phyloP scores from a whole-genome alignment of 2,113 vertebrate genomes.

The Procavia capensis region DNA sequence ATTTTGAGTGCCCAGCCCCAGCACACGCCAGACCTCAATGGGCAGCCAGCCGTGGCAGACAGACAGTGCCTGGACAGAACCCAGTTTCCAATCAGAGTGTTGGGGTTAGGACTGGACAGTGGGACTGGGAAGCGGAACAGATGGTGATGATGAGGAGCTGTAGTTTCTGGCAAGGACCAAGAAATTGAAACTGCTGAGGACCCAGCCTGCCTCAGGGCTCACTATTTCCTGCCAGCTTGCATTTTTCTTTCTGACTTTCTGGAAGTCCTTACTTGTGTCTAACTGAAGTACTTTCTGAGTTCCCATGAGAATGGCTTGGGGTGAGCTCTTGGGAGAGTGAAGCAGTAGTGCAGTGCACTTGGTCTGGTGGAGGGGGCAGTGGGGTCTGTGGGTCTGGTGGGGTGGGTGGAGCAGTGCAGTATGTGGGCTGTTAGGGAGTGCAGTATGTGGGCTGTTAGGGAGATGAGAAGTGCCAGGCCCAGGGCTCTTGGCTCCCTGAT shows the following conservation, averaged over 20 bases:
- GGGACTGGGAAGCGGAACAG: neutral
- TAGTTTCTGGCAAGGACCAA: neutral
- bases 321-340: neutral
- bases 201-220: neutral
- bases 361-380: neutral
- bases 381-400: neutral
- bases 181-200: neutral
- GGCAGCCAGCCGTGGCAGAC: slow-evolving; percentile 66
- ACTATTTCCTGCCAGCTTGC: neutral
- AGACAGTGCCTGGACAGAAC: slow-evolving; percentile 71
- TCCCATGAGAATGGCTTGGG: neutral
- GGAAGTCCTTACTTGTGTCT: slow-evolving; percentile 1
- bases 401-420: too few relatives aligned
- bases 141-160: neutral
- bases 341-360: neutral
- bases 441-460: neutral
- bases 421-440: neutral
- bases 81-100: slow-evolving; percentile 68
- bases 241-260: neutral
- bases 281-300: neutral
- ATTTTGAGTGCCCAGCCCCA: neutral
- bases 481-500: neutral
- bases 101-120: neutral
- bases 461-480: neutral
- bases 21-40: slow-evolving; percentile 68